phyloP scores from a whole-genome alignment of 1,140 invertebrate species.

The Megalonaias nervosa region DNA sequence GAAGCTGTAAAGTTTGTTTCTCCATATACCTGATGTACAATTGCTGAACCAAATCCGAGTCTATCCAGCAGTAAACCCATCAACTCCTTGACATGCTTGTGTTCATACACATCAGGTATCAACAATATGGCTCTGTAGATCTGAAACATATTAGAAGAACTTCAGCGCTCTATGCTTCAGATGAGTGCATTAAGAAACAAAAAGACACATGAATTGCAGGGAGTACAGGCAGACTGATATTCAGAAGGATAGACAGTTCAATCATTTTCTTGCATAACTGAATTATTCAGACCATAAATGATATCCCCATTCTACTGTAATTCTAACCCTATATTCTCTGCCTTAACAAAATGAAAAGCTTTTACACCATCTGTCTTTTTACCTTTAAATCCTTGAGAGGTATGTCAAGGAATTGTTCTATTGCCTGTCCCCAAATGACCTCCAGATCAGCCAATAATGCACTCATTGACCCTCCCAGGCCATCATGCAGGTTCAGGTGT shows the following conservation, averaged over 20 bases:
- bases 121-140: constrained; percentile 90
- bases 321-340: too few relatives aligned
- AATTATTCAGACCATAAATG: too few relatives aligned
- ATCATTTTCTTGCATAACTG: too few relatives aligned
- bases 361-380: constrained; percentile 17
- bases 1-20: not conserved
- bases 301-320: too few relatives aligned
- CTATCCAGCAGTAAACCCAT: constrained; percentile 85
- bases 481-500: constrained; percentile 87
- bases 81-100: constrained; percentile 88
- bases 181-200: too few relatives aligned
- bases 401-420: constrained; percentile 85
- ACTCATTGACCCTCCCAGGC: constrained; percentile 87
- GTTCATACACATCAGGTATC: constrained; percentile 92
- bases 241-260: too few relatives aligned
- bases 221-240: too few relatives aligned
- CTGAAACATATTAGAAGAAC: constrained; percentile 64
- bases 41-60: constrained; percentile 92
- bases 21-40: constrained; percentile 74
- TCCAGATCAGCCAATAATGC: constrained; percentile 88
- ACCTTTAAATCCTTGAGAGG: constrained; percentile 82
- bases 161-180: not conserved
- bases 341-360: not conserved
- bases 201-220: too few relatives aligned
- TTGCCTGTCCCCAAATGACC: constrained; percentile 88